These are phyloP conservation scores for Nanorana parkeri DNA, from an alignment of 2,113 vertebrate species.

Conservation along the genomic window DNA sequence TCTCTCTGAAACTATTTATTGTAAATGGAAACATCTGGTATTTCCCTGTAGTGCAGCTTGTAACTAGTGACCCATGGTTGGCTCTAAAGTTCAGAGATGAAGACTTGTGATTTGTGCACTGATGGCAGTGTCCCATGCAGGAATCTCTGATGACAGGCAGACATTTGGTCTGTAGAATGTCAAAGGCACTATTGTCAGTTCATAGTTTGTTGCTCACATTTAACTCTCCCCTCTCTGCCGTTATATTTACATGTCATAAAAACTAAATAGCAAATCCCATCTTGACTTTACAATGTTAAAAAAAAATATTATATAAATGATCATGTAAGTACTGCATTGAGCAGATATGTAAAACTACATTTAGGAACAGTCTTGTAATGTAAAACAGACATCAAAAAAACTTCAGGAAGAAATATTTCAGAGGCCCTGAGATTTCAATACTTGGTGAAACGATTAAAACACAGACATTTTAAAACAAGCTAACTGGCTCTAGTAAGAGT, in stretches of 20 bases:
- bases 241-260: constrained; percentile 7
- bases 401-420: too few relatives aligned
- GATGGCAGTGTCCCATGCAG: constrained; percentile 34
- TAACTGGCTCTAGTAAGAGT: too few relatives aligned
- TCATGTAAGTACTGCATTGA: background rate
- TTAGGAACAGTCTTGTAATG: background rate
- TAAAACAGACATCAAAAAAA: constrained; percentile 9
- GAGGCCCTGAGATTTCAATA: too few relatives aligned
- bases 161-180: constrained; percentile 45
- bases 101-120: constrained; percentile 44
- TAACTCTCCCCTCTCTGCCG: constrained; percentile 4
- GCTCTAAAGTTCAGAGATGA: constrained; percentile 49
- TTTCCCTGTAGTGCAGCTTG: constrained; percentile 34
- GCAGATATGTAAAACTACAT: constrained; percentile 5
- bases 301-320: background rate
- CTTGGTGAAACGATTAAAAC: too few relatives aligned
- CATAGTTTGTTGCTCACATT: background rate
- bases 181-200: constrained; percentile 47
- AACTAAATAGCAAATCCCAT: background rate
- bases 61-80: constrained; percentile 49
- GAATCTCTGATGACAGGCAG: constrained; percentile 44
- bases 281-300: background rate
- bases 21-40: constrained; percentile 53
- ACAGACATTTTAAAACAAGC: too few relatives aligned
- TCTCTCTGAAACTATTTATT: constrained; percentile 24